phyloP scores from a whole-genome alignment of 2,888 invertebrate species.

The Ceramica pisi region DNA sequence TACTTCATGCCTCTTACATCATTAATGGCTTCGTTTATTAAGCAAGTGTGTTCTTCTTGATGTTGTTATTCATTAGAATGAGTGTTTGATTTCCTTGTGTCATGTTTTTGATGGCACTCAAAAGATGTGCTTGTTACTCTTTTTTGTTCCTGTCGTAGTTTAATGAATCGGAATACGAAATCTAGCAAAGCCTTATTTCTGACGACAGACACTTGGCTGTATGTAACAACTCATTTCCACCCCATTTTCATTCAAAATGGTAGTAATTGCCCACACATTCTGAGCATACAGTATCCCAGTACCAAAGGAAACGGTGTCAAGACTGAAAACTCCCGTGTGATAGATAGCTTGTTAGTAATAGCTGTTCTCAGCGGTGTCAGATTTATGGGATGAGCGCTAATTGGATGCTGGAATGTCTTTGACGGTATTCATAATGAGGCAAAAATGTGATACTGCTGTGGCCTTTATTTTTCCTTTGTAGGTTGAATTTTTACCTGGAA shows the following conservation, averaged over 20 bases:
- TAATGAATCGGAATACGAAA: not conserved
- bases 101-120: not conserved
- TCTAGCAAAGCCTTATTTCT: not conserved
- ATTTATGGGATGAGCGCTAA: conserved; percentile 53
- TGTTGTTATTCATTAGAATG: not conserved
- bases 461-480: conserved; percentile 11
- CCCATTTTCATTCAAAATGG: conserved; percentile 14
- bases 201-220: not conserved
- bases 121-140: not conserved
- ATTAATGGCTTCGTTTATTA: not conserved
- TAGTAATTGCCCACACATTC: not conserved
- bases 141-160: not conserved
- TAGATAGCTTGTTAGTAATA: conserved; percentile 41
- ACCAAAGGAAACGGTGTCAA: conserved; percentile 43
- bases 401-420: conserved; percentile 52
- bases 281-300: conserved; percentile 1
- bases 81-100: not conserved
- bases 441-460: conserved; percentile 39
- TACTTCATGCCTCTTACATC: not conserved
- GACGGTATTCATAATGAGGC: conserved; percentile 43
- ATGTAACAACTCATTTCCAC: not conserved
- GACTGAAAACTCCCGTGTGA: conserved; percentile 33
- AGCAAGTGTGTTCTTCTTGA: not conserved
- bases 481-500: conserved; percentile 3
- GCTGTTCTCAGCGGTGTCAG: conserved; percentile 42